Conservation (phyloP, 2,888 invertebrate species). For the Drosophila trichaetosa region DNA sequence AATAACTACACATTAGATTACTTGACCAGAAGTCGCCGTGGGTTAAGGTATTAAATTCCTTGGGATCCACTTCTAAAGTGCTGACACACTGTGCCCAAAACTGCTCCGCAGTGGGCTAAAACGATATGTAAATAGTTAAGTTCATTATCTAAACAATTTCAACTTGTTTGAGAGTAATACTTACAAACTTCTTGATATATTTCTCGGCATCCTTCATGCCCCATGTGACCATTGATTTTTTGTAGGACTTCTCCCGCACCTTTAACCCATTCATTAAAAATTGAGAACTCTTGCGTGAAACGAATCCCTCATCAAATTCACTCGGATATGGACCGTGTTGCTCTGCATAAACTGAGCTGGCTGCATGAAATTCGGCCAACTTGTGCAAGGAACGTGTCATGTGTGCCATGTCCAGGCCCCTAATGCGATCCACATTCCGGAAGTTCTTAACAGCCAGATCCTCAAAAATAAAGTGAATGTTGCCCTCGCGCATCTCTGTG, state of each 20-base stretch:
- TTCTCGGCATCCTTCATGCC: constrained; percentile 64
- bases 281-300: constrained; percentile 7
- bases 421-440: constrained; percentile 72
- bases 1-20: constrained; percentile 81
- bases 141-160: background rate
- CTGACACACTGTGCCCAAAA: constrained; percentile 50
- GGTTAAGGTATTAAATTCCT: constrained; percentile 75
- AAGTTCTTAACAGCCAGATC: constrained; percentile 70
- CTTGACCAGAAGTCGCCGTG: constrained; percentile 83
- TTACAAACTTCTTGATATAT: constrained; percentile 67
- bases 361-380: constrained; percentile 83
- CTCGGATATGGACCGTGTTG: constrained; percentile 69
- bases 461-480: constrained; percentile 79
- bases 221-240: constrained; percentile 72
- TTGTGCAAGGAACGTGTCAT: constrained; percentile 68
- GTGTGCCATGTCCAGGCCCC: constrained; percentile 78
- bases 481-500: constrained; percentile 55
- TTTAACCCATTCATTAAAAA: constrained; percentile 24
- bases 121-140: background rate
- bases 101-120: constrained; percentile 69
- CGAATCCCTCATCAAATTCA: constrained; percentile 62
- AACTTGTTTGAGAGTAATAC: constrained; percentile 18
- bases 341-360: constrained; percentile 75
- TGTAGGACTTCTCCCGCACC: constrained; percentile 29
- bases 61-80: constrained; percentile 43